These are phyloP conservation scores for Stomorhina lunata DNA, from an alignment of 2,888 invertebrate genomes.

Conservation along the genomic window DNA sequence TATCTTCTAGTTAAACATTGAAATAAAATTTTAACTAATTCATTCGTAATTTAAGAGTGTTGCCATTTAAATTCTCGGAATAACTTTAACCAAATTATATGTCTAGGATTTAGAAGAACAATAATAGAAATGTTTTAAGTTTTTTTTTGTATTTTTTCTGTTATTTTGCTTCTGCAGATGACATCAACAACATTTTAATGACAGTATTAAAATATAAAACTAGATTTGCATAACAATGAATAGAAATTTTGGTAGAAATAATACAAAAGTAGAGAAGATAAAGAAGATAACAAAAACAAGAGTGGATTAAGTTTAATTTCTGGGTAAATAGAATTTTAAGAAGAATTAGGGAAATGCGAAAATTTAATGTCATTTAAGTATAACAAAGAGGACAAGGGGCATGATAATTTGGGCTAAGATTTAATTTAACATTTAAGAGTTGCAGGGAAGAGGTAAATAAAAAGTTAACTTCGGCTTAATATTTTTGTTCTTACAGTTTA, in stretches of 20 bases:
- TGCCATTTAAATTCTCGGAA: not conserved
- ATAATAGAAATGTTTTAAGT: slow-evolving; percentile 19
- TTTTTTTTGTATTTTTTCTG: not conserved
- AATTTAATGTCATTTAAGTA: not conserved
- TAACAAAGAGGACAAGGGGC: not conserved
- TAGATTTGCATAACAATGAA: slow-evolving; percentile 79
- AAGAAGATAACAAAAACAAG: slow-evolving; percentile 10
- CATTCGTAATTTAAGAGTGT: slow-evolving; percentile 17
- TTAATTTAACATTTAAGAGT: too few species aligned
- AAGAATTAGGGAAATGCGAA: not conserved
- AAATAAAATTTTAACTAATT: slow-evolving; percentile 38
- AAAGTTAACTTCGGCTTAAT: too few species aligned
- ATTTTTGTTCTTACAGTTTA: too few species aligned
- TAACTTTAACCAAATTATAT: not conserved
- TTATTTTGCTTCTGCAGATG: not conserved
- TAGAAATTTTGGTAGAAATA: slow-evolving; percentile 64
- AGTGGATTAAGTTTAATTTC: not conserved
- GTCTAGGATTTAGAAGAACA: not conserved
- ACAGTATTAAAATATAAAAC: slow-evolving; percentile 71
- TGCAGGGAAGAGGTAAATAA: too few species aligned
- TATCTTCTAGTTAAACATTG: not conserved
- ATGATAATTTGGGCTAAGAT: not conserved
- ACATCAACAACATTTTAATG: slow-evolving; percentile 72
- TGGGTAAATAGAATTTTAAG: not conserved
- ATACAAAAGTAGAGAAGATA: not conserved